Evolutionary conservation across 2,797 vertebrate genomes (phyloP), one percentile per base, ranked within the genome.

Genomic region (Tolypeutes matacus): DNA sequence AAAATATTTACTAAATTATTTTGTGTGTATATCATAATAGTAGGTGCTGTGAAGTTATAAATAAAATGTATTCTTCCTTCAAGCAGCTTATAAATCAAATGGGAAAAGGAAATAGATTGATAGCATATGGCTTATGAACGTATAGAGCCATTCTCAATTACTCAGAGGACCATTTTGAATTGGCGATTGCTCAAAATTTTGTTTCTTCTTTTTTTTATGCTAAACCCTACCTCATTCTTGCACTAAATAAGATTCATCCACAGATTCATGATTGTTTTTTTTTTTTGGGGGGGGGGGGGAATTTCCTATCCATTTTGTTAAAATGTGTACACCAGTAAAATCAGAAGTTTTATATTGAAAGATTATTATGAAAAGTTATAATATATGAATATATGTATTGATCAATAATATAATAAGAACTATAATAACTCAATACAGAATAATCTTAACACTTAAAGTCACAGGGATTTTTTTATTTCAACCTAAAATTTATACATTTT

Each of bases 1-100:
- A 80, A 80, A 93, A 73, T 39, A 89, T 39, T 89, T 75, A 67
- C 25, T 75, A 65, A 92, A 96, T 92, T 86, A 53, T 49, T 76
- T 58, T 80, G 15, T 76, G 15, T 83, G 29, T 70, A 46, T 51
- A 51, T 12, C 27, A 27, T 29, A 86, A 86, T 23, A 42, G 42
- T 39, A 95, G 70, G 46, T 9, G 76, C 25, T 76, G 2, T 80
- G 13, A 89, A 53, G 14, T 65, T 64, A 51, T 60, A 53, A 85
- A 73, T 73, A 69, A 31, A 56, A 18, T 73, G 65, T 88, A 84
- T 56, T 58, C 67, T 49, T 69, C 20, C 36, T 80, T 86, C 17
- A 67, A 42, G 15, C 21, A 87, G 62, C 29, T 64, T 89, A 49
- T 65, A 87, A 70, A 85, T 34, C 86, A 87, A 80, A 76, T 72